Base-by-base conservation (phyloP, 2,797 vertebrate species). In the Sebastes kiyomatsui region DNA sequence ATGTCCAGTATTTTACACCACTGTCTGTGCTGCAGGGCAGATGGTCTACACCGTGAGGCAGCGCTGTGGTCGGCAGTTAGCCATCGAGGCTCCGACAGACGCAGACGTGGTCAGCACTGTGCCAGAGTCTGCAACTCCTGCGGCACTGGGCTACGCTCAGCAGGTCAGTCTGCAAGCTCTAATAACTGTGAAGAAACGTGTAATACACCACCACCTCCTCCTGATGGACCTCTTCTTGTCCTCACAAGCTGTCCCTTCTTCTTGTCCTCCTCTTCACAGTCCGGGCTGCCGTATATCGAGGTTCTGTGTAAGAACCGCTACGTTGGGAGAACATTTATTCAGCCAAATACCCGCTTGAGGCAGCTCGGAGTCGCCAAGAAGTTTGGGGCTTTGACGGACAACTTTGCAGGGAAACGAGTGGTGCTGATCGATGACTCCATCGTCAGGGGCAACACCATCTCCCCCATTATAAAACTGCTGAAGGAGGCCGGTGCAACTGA, bases 321-420 rank as follows among this genome's bases (percentile, higher is more conserved):
- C 0, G 98, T 99, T 1, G 99, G 99, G 58, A 96, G 98, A 92
- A 99, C 99, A 0, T 99, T 99, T 70, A 99, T 99, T 91, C 98
- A 99, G 80, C 99, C 99, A 71, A 99, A 99, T 49, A 98, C 98
- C 88, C 97, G 98, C 27, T 82, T 99, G 89, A 96, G 99, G 85
- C 99, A 99, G 33, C 96, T 99, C 2, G 98, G 99, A 6, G 99
- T 99, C 38, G 98, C 99, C 46, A 99, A 99, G 95, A 99, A 99
- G 92, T 99, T 99, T 79, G 98, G 98, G 0, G 98, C 98, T 10
- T 86, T 99, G 85, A 98, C 98, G 0, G 98, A 99, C 88, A 99
- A 99, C 88, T 99, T 99, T 90, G 97, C 96, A 70, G 98, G 97
- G 75, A 99, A 99, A 90, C 95, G 99, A 78, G 96, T 99, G 81